Evolutionary conservation across 2,888 invertebrate species (phyloP).

Genomic region (Fragum sueziense): DNA sequence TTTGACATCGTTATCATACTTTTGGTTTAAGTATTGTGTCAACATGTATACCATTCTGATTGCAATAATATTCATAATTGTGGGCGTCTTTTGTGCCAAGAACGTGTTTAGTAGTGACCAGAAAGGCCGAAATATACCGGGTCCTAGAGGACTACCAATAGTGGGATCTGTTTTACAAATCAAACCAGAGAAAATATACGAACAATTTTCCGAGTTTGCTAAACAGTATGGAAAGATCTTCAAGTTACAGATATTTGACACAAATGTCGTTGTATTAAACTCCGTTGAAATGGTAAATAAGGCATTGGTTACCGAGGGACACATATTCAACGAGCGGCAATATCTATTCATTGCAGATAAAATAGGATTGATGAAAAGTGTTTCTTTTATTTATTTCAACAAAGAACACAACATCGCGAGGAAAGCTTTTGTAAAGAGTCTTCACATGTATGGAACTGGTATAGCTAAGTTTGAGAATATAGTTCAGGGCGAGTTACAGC

Average conservation of each 20-base stretch:
- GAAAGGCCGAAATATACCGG: background rate
- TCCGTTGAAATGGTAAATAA: background rate
- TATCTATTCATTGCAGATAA: background rate
- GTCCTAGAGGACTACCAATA: background rate
- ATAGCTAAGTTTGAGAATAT: background rate
- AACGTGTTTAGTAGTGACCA: background rate
- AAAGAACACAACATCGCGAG: background rate
- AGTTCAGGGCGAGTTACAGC: background rate
- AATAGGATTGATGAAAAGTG: background rate
- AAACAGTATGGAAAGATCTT: background rate
- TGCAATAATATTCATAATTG: background rate
- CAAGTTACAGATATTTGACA: background rate
- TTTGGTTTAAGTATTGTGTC: background rate
- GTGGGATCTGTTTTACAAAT: background rate
- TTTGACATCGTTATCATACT: background rate
- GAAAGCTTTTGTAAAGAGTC: background rate
- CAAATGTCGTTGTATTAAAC: background rate
- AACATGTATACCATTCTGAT: background rate
- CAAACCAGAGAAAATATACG: background rate
- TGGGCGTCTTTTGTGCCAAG: background rate
- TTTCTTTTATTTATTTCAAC: background rate
- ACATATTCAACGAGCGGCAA: background rate
- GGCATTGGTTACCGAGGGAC: background rate
- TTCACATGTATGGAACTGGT: constrained; percentile 2
- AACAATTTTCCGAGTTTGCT: background rate